Evolutionary conservation across 2,888 invertebrate genomes (phyloP).

Genomic region (Ichneumon xanthorius): DNA sequence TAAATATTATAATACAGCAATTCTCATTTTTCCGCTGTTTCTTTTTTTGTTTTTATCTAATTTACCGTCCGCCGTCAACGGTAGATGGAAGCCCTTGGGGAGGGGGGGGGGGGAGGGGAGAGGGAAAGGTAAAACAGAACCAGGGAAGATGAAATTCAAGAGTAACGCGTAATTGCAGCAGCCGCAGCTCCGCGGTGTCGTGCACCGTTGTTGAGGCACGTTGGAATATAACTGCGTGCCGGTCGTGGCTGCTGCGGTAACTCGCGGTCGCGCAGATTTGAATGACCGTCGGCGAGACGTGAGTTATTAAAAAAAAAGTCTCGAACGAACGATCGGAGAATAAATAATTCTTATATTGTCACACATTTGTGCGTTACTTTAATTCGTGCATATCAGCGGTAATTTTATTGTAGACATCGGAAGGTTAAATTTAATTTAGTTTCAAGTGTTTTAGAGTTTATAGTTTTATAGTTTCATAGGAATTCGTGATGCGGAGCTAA

Average conservation of each 20-base stretch:
- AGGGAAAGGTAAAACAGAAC: slow-evolving; percentile 14
- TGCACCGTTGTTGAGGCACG: slow-evolving; percentile 46
- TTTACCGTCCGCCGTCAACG: slow-evolving; percentile 42
- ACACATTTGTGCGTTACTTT: no score
- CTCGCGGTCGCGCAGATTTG: background rate
- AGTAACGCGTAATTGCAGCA: slow-evolving; percentile 41
- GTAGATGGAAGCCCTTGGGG: background rate
- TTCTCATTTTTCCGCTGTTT: slow-evolving; percentile 22
- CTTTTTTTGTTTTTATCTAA: slow-evolving; percentile 18
- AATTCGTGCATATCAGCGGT: no score
- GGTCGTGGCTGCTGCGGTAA: background rate
- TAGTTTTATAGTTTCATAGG: no score
- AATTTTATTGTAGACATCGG: no score
- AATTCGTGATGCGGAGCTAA: no score
- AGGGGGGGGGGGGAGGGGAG: no score
- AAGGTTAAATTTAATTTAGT: no score
- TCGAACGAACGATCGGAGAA: no score
- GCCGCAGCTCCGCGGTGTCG: slow-evolving; percentile 38
- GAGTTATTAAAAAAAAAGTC: background rate
- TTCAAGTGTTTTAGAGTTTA: no score
- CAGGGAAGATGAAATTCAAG: slow-evolving; percentile 58
- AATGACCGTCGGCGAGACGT: background rate
- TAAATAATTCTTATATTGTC: no score
- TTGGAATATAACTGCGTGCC: slow-evolving; percentile 31
- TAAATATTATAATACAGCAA: slow-evolving; percentile 31